Evolutionary conservation across 64 coral and sea anemone species (phyloP).

Genomic region (Stylophora pistillata): DNA sequence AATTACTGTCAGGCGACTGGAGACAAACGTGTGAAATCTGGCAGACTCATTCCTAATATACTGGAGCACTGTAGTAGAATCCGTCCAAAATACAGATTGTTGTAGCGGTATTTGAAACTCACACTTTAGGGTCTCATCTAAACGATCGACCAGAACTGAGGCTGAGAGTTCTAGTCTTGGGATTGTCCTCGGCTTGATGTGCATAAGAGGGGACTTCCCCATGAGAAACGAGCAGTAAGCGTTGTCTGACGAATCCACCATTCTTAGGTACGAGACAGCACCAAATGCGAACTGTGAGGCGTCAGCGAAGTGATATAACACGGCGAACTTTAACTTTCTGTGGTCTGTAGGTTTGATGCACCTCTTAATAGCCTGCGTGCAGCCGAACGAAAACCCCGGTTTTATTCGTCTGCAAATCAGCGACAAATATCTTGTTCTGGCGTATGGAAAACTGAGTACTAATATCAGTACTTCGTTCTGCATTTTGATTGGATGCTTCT

Average conservation of each 20-base stretch:
- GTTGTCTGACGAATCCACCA: neutral
- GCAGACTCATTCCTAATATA: conserved; percentile 45
- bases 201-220: conserved; percentile 46
- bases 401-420: no score
- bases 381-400: no score
- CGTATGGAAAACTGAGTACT: no score
- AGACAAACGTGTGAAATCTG: conserved; percentile 8
- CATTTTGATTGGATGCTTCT: no score
- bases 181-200: conserved; percentile 47
- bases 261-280: neutral
- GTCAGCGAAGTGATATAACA: conserved; percentile 5
- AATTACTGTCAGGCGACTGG: conserved; percentile 14
- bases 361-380: neutral
- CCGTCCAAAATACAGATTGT: conserved; percentile 34
- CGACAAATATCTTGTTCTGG: no score
- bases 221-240: conserved; percentile 31
- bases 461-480: no score
- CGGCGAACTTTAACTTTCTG: neutral
- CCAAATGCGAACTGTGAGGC: neutral
- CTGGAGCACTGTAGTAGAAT: conserved; percentile 44
- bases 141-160: conserved; percentile 12
- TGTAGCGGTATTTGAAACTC: conserved; percentile 30
- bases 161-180: conserved; percentile 56
- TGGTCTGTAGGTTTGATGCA: neutral
- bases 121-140: neutral